Conservation (phyloP, 2,113 vertebrate species). For the Erythrocebus patas region DNA sequence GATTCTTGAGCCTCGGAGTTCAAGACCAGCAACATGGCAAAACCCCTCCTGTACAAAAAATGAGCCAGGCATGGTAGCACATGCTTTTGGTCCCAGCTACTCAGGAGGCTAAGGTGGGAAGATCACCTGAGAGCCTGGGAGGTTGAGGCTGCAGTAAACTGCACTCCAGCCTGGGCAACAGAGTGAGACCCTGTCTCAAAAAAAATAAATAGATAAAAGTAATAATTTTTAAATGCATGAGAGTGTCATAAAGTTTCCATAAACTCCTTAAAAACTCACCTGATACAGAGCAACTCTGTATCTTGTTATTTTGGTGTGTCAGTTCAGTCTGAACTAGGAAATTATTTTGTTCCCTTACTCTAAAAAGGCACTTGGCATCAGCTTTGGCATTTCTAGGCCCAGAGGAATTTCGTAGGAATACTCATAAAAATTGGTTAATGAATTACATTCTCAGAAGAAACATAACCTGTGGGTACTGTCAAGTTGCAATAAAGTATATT, state of each 20-base stretch:
- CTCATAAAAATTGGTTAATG: background rate
- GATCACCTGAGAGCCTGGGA: no score
- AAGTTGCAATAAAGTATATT: background rate
- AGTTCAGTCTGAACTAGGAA: background rate
- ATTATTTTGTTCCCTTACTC: background rate
- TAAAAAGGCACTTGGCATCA: conserved; percentile 10
- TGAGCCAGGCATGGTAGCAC: no score
- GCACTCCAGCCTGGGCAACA: no score
- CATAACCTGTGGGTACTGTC: background rate
- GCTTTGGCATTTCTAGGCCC: conserved; percentile 14
- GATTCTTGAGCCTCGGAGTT: no score
- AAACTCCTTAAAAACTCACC: background rate
- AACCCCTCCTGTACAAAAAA: no score
- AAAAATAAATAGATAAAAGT: background rate
- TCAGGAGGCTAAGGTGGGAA: no score
- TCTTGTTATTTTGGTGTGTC: background rate
- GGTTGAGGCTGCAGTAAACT: no score
- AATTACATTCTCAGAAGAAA: conserved; percentile 22
- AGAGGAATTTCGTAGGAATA: background rate
- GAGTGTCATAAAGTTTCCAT: background rate
- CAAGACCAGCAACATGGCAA: no score
- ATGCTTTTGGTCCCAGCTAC: no score
- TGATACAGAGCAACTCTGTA: background rate
- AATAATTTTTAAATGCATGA: background rate
- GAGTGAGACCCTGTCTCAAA: no score